Evolutionary conservation across 2,113 vertebrate genomes (phyloP).

Genomic region (Lucifuga dentata): DNA sequence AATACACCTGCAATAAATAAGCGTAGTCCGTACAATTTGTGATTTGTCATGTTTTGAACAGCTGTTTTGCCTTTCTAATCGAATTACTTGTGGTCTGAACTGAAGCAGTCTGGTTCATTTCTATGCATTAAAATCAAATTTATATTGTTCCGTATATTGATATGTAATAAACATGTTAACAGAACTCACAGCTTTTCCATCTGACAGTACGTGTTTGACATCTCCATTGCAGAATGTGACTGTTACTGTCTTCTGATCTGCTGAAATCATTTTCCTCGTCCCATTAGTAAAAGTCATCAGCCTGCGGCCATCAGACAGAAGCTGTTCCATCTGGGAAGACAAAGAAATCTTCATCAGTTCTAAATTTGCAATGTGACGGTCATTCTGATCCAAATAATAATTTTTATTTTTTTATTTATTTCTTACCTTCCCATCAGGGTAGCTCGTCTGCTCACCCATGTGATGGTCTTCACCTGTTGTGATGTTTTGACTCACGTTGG

Average conservation of each 20-base stretch:
- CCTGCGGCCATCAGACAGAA: conserved; percentile 51
- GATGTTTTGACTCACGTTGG: too few species aligned
- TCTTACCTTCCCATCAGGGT: too few species aligned
- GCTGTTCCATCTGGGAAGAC: conserved; percentile 68
- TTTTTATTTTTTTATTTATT: neutral
- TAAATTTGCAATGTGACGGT: neutral
- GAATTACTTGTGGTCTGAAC: conserved; percentile 78
- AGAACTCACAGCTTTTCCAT: conserved; percentile 78
- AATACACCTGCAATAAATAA: conserved; percentile 98
- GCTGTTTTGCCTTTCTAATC: too few species aligned
- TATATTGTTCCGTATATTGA: too few species aligned
- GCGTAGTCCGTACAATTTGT: too few species aligned
- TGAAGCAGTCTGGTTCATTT: conserved; percentile 75
- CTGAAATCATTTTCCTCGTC: conserved; percentile 75
- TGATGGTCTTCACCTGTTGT: too few species aligned
- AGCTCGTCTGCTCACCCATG: too few species aligned
- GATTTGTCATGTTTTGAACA: too few species aligned
- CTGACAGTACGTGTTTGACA: conserved; percentile 77
- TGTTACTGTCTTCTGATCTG: conserved; percentile 61
- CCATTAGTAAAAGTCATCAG: conserved; percentile 63
- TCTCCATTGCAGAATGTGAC: conserved; percentile 81
- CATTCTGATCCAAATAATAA: neutral
- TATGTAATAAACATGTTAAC: conserved; percentile 86
- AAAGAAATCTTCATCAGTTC: neutral
- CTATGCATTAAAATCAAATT: too few species aligned